Base-by-base conservation (phyloP, 2,113 vertebrate genomes). In the Podarcis raffonei region DNA sequence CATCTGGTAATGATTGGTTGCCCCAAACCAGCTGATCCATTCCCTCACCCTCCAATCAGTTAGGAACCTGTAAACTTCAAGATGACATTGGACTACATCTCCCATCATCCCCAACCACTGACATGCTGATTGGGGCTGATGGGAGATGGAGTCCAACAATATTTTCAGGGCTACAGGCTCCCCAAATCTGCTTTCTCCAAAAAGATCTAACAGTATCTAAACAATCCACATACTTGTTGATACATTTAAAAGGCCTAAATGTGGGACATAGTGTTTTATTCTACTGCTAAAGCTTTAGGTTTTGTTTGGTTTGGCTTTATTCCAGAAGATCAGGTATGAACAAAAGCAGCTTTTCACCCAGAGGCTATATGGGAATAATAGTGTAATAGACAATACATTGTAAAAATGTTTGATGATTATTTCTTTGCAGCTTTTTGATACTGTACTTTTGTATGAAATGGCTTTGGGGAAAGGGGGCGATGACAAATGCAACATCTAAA, bases 401-500 rank as follows among this genome's bases (percentile, higher is more conserved):
- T 74, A 1, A 25, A 92, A 83, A 20, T 27, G 0, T 25, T 62
- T 68, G 22, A 37, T 83, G 16, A 48, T 53, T 7, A 81, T n/a
- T 75, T 74, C 32, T 89, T 66, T 53, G 18, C 77, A 94, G 88
- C 79, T 87, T 35, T 1, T n/a, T 76, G 57, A 81, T 76, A 83
- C 68, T 76, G 37, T 4, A 7, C 71, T 86, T 90, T 78, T 68
- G 83, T 62, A 1, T 87, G 81, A 87, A 84, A 86, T 86, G 85
- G 30, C 13, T 87, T 92, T 81, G 66, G 62, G 80, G 69, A 86
- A 92, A 81, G 0, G 0, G 9, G 77, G 27, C 57, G 75, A 20
- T 32, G 13, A 30, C 90, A 94, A 94, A 92, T 83, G 23, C 85
- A 89, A 81, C 72, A 89, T 15, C 79, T 89, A 85, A 90, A 95